Percentiles rank a stretch among this genome's conserved stretches.
Evolutionary conservation across 2,797 vertebrate genomes (phyloP).

Genomic region (Acropternis orthonyx): DNA sequence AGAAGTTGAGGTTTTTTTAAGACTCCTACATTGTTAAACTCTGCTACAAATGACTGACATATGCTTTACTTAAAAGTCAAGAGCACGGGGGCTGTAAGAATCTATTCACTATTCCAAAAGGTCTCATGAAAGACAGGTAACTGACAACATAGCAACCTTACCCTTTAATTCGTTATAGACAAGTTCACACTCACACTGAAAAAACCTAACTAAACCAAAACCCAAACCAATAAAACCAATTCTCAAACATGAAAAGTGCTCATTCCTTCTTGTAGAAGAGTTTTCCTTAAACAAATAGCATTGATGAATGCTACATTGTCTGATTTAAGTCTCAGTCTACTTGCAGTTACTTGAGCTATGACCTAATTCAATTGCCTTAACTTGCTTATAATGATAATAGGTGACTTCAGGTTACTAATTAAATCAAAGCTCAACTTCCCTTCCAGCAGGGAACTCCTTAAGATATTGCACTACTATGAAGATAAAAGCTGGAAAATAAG

Average conservation of each 20-base stretch:
- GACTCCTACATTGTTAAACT: background rate
- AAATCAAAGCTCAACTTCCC: background rate
- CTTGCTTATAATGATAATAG: background rate
- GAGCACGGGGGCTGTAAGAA: background rate
- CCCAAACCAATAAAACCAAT: background rate
- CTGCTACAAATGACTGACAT: background rate
- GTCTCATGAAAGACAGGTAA: accelerated
- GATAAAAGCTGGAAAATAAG: background rate
- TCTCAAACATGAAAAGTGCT: background rate
- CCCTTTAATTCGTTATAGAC: background rate
- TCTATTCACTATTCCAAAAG: background rate
- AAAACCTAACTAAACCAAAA: background rate
- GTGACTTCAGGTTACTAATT: background rate
- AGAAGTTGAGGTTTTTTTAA: background rate
- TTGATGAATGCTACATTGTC: background rate
- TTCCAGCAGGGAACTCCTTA: background rate
- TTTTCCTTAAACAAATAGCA: background rate
- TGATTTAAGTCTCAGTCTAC: background rate
- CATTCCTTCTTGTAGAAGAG: background rate
- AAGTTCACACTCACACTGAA: background rate
- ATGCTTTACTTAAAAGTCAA: background rate
- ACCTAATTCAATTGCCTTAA: background rate
- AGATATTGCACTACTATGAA: background rate
- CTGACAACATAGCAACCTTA: background rate
- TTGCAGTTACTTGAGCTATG: background rate